Conservation (phyloP, 2,888 invertebrate genomes). For the Carabus problematicus region DNA sequence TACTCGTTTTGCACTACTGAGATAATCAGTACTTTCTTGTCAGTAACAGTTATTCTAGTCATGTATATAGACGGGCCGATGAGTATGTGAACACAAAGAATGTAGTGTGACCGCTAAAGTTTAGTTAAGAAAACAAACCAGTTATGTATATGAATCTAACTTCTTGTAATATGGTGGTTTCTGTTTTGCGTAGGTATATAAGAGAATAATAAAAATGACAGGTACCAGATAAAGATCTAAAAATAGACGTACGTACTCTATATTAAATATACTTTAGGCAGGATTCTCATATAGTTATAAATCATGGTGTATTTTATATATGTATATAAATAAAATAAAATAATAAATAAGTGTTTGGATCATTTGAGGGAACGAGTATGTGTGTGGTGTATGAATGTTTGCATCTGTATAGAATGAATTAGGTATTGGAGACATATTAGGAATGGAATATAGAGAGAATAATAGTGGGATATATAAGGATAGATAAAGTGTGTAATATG, state of each 20-base stretch:
- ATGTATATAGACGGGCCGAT: constrained; percentile 32
- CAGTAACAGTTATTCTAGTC: constrained; percentile 42
- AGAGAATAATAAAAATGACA: constrained; percentile 10
- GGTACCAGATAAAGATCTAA: constrained; percentile 13
- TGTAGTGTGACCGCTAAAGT: constrained; percentile 29
- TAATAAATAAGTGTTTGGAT: too few species aligned
- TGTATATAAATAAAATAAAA: not conserved
- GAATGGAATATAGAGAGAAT: not conserved
- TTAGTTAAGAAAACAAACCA: not conserved
- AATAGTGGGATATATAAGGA: not conserved
- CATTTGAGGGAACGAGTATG: too few species aligned
- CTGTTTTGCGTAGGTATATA: constrained; percentile 9
- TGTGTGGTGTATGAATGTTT: too few species aligned
- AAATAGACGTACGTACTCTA: constrained; percentile 9
- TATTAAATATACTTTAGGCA: constrained; percentile 16
- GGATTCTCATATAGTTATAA: constrained; percentile 6
- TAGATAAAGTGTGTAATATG: not conserved
- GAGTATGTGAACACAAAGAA: constrained; percentile 19
- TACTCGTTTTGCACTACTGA: constrained; percentile 13
- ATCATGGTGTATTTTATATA: not conserved
- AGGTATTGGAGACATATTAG: too few species aligned
- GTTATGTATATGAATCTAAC: not conserved
- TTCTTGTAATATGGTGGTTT: not conserved
- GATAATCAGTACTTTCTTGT: constrained; percentile 38
- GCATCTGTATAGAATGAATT: too few species aligned